Evolutionary conservation across 2,113 vertebrate species (phyloP), one percentile per base, ranked within the genome.

Genomic region (Seriola quinqueradiata): DNA sequence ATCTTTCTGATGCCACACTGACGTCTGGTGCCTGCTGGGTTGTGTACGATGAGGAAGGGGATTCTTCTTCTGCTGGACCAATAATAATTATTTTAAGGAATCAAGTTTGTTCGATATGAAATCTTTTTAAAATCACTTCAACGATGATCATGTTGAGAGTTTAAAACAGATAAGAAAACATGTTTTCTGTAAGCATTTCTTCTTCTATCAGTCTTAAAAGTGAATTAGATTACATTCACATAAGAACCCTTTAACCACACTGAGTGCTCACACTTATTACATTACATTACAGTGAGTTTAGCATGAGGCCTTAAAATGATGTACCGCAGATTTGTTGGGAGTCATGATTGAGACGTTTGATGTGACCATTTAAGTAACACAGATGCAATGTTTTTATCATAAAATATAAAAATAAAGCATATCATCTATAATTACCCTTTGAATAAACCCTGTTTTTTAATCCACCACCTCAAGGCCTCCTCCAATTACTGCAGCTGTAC

Each of bases 401-500:
- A 16, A 57, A 61, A 74, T 57, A 4, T 46, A 36, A 69, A 58
- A 19, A 40, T 23, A 17, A 23, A 58, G 5, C 52, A 25, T 61
- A 63, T 25, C 9, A 55, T 75, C 9, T 58, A 25, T 54, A 72
- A 74, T 63, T 46, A 75, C 19, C 21, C 2, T 19, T 67, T 19
- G 28, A 70, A 60, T 44, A 50, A 65, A 74, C 36, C 9, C 25
- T 61, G 40, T 32, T n/a, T 71, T 28, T 74, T 70, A 34, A 59
- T 64, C 8, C 17, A 7, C 50, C 32, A 70, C n/a, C 63, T 70
- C 23, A 72, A 77, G 61, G 63, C n/a, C 71, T 70, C 58, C 48
- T 70, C 16, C 57, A 79, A 50, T 79, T 73, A 55, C n/a, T 72
- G 34, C 36, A 28, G 54, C 64, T 59, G 40, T 64, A 70, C 75